A percentile compares a stretch with the other conserved stretches of the same genome.
Conservation (phyloP, 2,797 vertebrate species). For the Paguma larvata region DNA sequence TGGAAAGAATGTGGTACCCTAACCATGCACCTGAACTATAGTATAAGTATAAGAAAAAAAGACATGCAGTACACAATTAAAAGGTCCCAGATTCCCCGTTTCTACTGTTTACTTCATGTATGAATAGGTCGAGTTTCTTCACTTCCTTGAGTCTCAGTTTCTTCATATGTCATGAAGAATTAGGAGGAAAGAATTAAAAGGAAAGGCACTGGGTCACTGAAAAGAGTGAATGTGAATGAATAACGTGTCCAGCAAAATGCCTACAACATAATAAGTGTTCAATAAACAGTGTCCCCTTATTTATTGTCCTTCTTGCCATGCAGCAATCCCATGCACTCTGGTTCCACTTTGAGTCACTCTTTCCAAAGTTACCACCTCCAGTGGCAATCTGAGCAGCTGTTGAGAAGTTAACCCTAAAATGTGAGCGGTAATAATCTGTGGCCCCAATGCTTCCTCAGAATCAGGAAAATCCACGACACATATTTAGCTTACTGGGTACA, state of each 20-base stretch:
- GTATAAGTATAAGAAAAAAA: neutral
- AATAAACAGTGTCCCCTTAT: neutral
- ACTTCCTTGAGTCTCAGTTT: neutral
- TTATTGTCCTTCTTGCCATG: neutral
- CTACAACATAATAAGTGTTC: neutral
- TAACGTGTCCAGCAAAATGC: neutral
- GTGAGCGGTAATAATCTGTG: neutral
- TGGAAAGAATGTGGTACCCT: neutral
- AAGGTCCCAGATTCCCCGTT: neutral
- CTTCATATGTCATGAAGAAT: neutral
- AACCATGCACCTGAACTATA: neutral
- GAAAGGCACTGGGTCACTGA: neutral
- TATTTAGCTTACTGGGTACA: neutral
- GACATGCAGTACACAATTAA: neutral
- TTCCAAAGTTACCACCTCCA: neutral
- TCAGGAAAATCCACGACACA: neutral
- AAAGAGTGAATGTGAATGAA: neutral
- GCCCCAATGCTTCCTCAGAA: neutral
- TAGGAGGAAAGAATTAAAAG: neutral
- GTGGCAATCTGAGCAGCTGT: neutral
- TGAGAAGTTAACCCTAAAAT: neutral
- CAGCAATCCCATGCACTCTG: rapidly evolving
- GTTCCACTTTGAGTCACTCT: neutral
- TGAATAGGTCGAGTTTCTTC: neutral
- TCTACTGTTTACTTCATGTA: neutral